phyloP scores from a whole-genome alignment of 1,140 invertebrate species.

The Vanessa tameamea region DNA sequence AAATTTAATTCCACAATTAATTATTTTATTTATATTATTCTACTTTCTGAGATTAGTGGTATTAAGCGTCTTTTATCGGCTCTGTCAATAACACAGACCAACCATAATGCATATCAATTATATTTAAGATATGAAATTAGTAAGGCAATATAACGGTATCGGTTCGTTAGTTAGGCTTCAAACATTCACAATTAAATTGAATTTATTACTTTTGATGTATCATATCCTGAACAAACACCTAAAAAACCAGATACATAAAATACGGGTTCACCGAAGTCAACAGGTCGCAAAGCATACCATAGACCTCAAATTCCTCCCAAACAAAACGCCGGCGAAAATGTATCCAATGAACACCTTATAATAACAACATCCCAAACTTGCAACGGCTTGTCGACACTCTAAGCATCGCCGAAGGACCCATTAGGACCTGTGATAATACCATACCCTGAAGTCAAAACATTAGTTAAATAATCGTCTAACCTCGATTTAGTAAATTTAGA shows the following conservation, averaged over 20 bases:
- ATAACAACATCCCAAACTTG: conserved; percentile 8
- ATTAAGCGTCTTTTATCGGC: too few relatives aligned
- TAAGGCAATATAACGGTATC: too few relatives aligned
- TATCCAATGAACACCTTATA: background rate
- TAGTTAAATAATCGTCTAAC: conserved; percentile 10
- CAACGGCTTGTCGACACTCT: background rate
- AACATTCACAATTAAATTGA: background rate
- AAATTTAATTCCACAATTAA: too few relatives aligned
- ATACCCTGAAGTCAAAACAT: background rate
- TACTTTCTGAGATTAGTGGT: too few relatives aligned
- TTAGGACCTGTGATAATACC: background rate
- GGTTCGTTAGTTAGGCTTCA: too few relatives aligned
- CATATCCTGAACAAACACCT: background rate
- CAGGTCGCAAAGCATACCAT: conserved; percentile 10
- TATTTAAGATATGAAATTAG: too few relatives aligned
- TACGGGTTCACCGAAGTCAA: conserved; percentile 26
- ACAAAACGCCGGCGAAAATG: background rate
- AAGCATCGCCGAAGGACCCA: background rate
- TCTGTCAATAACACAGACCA: too few relatives aligned
- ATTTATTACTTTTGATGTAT: background rate
- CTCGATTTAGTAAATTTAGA: conserved; percentile 15
- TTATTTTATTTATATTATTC: too few relatives aligned
- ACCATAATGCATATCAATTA: too few relatives aligned
- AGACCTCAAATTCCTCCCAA: conserved; percentile 5
- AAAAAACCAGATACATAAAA: conserved; percentile 29